Evolutionary conservation across 2,797 vertebrate species (phyloP).

Genomic region (Alexandromys oeconomus): DNA sequence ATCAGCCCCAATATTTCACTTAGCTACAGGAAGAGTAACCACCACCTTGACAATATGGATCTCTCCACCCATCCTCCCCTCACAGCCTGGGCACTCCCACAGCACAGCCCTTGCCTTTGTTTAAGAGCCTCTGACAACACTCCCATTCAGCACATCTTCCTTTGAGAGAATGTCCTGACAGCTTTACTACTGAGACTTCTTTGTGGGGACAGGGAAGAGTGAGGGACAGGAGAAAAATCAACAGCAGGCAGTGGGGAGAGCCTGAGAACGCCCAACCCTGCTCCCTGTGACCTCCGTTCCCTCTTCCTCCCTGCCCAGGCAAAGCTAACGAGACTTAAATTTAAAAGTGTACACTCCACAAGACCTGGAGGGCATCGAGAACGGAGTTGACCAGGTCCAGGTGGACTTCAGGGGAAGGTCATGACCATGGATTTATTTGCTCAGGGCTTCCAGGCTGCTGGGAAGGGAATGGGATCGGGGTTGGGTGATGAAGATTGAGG

Average conservation of each 20-base stretch:
- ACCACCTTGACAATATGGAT: too few relatives aligned
- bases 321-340: background rate
- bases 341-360: background rate
- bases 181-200: conserved; percentile 71
- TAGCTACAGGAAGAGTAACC: background rate
- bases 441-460: background rate
- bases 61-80: background rate
- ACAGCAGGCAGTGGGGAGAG: background rate
- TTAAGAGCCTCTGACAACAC: conserved; percentile 35
- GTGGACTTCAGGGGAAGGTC: background rate
- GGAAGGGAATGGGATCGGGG: background rate
- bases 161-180: conserved; percentile 65
- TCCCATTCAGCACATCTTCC: conserved; percentile 62
- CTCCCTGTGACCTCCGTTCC: background rate
- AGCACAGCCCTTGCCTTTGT: conserved; percentile 19
- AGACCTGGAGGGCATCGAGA: background rate
- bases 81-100: background rate
- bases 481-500: background rate
- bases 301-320: background rate
- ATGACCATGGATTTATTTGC: background rate
- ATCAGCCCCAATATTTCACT: background rate
- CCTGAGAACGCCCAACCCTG: background rate
- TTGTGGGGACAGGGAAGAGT: conserved; percentile 53
- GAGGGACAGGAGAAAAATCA: conserved; percentile 32
- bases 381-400: background rate